These are phyloP conservation scores for Limnephilus lunatus DNA, from an alignment of 2,888 invertebrate genomes.

Conservation along the genomic window DNA sequence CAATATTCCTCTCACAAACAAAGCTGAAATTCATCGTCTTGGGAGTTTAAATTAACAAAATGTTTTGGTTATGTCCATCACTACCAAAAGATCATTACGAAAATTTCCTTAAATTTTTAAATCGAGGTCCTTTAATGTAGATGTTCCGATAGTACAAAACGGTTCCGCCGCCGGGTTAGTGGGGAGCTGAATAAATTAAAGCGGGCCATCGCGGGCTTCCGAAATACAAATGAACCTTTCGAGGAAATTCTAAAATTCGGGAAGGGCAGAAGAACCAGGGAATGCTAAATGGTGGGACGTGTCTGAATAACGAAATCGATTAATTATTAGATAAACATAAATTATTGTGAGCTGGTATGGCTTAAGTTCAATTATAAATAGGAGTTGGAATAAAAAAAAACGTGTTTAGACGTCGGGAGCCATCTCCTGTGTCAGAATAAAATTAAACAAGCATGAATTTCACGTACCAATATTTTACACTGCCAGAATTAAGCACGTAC, in stretches of 20 bases:
- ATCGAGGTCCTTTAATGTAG: background rate
- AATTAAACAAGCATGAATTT: no score
- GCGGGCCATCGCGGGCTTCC: background rate
- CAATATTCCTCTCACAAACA: background rate
- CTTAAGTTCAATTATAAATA: background rate
- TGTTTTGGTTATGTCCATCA: background rate
- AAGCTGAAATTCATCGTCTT: background rate
- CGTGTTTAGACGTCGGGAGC: background rate
- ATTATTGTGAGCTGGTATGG: background rate
- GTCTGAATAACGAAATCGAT: background rate
- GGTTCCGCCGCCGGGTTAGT: background rate
- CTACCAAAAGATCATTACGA: background rate
- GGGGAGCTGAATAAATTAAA: slow-evolving; percentile 6
- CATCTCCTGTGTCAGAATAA: background rate
- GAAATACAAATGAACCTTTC: slow-evolving; percentile 22
- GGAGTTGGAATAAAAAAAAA: background rate
- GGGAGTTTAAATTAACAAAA: background rate
- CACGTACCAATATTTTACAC: no score
- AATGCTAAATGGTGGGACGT: background rate
- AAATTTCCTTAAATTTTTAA: background rate
- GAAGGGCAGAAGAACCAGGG: background rate
- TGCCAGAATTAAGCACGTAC: no score
- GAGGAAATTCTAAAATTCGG: background rate
- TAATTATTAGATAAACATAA: background rate
- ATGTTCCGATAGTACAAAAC: slow-evolving; percentile 6